Conservation (phyloP, 2,797 vertebrate genomes). For the Masticophis lateralis region DNA sequence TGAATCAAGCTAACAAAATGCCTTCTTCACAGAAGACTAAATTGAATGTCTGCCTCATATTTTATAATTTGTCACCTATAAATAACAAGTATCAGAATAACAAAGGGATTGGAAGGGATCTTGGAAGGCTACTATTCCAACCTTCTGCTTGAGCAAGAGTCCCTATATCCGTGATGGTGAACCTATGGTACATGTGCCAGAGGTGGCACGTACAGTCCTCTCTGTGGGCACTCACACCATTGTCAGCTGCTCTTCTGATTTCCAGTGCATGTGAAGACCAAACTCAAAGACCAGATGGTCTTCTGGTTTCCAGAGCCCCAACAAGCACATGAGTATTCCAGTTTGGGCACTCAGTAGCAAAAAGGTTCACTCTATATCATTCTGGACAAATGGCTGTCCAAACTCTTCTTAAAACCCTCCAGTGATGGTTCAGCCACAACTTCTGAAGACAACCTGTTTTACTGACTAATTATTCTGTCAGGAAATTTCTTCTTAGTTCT, state of each 20-base stretch:
- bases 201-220: no score
- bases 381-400: not conserved
- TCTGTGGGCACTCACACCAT: no score
- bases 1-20: not conserved
- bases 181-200: no score
- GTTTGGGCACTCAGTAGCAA: no score
- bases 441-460: not conserved
- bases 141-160: not conserved
- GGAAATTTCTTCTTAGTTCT: not conserved
- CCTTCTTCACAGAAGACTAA: not conserved
- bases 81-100: not conserved
- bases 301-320: no score
- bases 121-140: not conserved
- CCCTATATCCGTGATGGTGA: not conserved
- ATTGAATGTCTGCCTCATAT: not conserved
- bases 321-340: rapidly evolving
- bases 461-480: not conserved
- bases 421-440: not conserved
- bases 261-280: no score
- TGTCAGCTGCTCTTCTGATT: no score
- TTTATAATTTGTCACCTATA: not conserved
- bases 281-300: no score
- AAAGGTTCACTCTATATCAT: no score
- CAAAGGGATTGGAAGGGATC: not conserved
- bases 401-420: not conserved